Evolutionary conservation across 2,113 vertebrate genomes (phyloP), one percentile per base, ranked within the genome.

Genomic region (Lycaon pictus): DNA sequence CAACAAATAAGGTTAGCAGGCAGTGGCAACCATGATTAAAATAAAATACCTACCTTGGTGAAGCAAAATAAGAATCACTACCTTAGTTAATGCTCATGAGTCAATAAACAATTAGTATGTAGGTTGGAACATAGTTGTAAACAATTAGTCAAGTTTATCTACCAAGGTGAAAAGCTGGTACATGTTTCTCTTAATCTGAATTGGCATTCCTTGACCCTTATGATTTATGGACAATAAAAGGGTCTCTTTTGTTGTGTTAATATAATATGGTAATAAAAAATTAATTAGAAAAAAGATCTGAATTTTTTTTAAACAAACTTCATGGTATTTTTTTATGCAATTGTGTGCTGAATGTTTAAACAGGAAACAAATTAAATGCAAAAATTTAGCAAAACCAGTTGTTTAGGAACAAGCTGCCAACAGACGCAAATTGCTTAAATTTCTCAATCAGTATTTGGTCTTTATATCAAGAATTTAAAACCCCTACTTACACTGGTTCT

Each of bases 271-370:
- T 12, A 53, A 69, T 17, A 82, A 88, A 97, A 74, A 82, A 13
- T 91, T 19, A 43, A 86, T 53, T 35, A 92, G 71, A 11, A 27
- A 67, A 93, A 92, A 81, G 83, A 35, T 63, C 8, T 80, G 74
- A 80, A 86, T 67, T 37, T 72, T 72, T 25, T 62, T n/a, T 3
- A 27, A 43, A 81, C 11, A 88, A 83, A 81, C 83, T 35, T 90
- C n/a, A 76, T 7, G 32, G 27, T 79, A 6, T 65, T 48, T 83
- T 56, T 74, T 63, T 76, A 94, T 92, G 81, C 37, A 83, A 92
- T 96, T 81, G 17, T 96, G 79, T 83, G 16, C 19, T 92, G 35
- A 89, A 82, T 51, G 22, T 91, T 60, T 48, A 56, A 58, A 84
- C 27, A 62, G 7, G 63, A 37, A 63, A 88, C 15, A 91, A 67